Evolutionary conservation across 2,113 vertebrate species (phyloP).

Genomic region (Cheirogaleus medius): DNA sequence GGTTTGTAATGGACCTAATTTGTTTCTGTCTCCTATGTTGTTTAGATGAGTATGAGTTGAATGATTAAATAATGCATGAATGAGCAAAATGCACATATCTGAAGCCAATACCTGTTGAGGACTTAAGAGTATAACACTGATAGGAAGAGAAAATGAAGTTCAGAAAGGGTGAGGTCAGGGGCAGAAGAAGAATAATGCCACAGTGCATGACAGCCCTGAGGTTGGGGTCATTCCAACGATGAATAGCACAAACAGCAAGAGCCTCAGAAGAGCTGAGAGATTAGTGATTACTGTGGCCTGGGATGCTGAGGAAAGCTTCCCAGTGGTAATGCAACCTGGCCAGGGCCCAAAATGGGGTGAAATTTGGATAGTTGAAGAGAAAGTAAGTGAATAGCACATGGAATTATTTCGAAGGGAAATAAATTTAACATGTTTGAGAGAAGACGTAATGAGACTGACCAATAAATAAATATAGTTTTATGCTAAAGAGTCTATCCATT

Average conservation of each 20-base stretch:
- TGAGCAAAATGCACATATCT: not conserved
- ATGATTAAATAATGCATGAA: not conserved
- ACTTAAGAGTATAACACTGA: not conserved
- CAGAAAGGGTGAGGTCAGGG: not conserved
- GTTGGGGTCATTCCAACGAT: not conserved
- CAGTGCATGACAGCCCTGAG: not conserved
- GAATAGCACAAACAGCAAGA: not conserved
- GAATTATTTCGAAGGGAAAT: not conserved
- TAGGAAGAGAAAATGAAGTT: not conserved
- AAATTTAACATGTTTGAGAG: not conserved
- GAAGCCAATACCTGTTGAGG: not conserved
- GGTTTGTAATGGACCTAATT: not conserved
- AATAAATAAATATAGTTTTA: not conserved
- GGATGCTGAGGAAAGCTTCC: not conserved
- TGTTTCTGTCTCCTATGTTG: not conserved
- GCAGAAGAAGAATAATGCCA: not conserved
- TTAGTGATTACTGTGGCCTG: not conserved
- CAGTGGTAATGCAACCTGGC: not conserved
- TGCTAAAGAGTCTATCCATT: not conserved
- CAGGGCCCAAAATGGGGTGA: not conserved
- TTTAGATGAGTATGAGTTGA: not conserved
- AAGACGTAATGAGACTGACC: not conserved
- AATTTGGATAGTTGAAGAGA: not conserved
- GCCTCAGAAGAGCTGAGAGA: not conserved
- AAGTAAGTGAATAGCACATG: not conserved